Conservation (phyloP, 2,888 invertebrate genomes). For the Pachymerium ferrugineum region DNA sequence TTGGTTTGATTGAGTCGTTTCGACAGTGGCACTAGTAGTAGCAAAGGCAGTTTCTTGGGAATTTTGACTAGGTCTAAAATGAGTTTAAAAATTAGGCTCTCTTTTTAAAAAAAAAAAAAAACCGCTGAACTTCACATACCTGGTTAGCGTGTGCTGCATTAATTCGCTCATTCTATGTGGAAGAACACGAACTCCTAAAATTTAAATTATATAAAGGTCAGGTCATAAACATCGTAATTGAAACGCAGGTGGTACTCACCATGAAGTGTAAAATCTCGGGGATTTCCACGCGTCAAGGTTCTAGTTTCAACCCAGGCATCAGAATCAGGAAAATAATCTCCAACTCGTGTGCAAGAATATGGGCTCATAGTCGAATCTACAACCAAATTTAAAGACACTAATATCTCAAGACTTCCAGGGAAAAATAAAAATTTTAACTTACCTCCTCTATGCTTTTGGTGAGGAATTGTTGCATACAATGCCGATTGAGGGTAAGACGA, state of each 20-base stretch:
- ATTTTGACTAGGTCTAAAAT: neutral
- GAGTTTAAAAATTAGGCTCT: neutral
- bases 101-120: neutral
- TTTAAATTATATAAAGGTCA: neutral
- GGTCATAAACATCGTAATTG: too few species aligned
- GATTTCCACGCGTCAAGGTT: neutral
- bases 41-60: neutral
- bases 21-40: neutral
- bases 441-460: too few species aligned
- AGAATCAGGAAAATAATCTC: too few species aligned
- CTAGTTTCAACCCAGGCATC: neutral
- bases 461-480: too few species aligned
- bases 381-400: too few species aligned
- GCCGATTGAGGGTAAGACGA: too few species aligned
- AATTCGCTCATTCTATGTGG: neutral
- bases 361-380: too few species aligned
- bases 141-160: neutral
- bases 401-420: too few species aligned
- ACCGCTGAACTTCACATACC: neutral
- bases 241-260: too few species aligned
- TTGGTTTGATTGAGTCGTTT: neutral
- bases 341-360: too few species aligned
- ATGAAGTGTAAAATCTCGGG: neutral
- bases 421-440: too few species aligned
- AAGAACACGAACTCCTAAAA: neutral